Percentiles rank a stretch among this genome's conserved stretches.
Conservation (phyloP, 2,888 invertebrate genomes). For the Hemaris fuciformis region DNA sequence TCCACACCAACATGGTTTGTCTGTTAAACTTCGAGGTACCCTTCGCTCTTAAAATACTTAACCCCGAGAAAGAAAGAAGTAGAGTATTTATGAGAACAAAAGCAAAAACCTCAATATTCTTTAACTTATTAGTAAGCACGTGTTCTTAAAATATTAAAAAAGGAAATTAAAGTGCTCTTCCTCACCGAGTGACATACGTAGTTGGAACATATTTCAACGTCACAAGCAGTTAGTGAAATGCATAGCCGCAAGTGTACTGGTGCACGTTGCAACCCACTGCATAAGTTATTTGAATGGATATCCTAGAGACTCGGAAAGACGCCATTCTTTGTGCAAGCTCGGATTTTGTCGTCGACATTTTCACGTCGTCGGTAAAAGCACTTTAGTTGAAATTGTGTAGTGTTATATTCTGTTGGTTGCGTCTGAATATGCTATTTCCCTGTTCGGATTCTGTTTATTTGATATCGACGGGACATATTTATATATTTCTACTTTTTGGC, state of each 20-base stretch:
- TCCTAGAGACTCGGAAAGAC: conserved; percentile 14
- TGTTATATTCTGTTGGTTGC: conserved; percentile 5
- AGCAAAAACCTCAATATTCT: no score
- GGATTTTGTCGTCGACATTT: conserved; percentile 28
- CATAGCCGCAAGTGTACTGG: conserved; percentile 16
- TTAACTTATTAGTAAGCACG: no score
- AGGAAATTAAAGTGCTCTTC: neutral
- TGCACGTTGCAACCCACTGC: neutral
- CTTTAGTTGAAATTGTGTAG: conserved; percentile 28
- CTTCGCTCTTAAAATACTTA: no score
- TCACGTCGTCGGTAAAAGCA: conserved; percentile 25
- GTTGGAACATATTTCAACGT: conserved; percentile 22
- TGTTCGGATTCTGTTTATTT: neutral
- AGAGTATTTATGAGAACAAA: no score
- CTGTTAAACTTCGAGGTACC: no score
- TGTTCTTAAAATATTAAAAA: no score
- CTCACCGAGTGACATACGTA: neutral
- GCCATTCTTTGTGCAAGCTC: conserved; percentile 21
- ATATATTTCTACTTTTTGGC: no score
- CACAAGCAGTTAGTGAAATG: conserved; percentile 23
- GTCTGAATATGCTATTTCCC: conserved; percentile 18
- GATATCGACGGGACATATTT: neutral
- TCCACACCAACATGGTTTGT: no score
- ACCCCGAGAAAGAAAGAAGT: no score
- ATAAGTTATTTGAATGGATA: conserved; percentile 21